These are phyloP conservation scores for Orthonyx spaldingii DNA, from an alignment of 2,113 vertebrate species.

Conservation along the genomic window DNA sequence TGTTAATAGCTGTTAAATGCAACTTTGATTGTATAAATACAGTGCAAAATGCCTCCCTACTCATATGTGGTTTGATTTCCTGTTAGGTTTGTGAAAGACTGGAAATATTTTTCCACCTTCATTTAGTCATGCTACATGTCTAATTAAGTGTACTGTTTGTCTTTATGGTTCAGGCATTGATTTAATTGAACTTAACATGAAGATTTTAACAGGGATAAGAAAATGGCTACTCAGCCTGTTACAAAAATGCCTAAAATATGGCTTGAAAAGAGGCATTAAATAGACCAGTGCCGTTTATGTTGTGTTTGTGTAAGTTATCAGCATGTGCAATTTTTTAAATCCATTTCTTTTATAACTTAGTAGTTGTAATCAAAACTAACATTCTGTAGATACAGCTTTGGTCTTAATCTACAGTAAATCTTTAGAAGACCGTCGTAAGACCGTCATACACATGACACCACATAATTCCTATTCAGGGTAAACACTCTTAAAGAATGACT, in stretches of 20 bases:
- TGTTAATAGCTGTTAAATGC: background rate
- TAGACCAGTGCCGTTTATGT: background rate
- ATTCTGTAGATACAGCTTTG: background rate
- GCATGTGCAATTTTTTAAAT: background rate
- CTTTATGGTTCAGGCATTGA: background rate
- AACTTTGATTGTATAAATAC: background rate
- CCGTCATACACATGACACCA: accelerated
- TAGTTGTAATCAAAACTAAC: background rate
- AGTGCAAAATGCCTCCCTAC: background rate
- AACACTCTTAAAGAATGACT: background rate
- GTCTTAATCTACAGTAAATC: background rate
- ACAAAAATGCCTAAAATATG: background rate
- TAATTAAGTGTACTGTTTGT: background rate
- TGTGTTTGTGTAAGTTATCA: background rate
- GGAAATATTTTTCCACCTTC: background rate
- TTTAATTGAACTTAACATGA: background rate
- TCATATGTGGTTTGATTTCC: background rate
- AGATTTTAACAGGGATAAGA: background rate
- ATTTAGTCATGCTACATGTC: background rate
- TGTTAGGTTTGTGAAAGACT: background rate
- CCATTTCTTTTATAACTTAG: background rate
- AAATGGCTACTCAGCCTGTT: background rate
- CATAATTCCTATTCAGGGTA: background rate
- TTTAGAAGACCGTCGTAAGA: background rate
- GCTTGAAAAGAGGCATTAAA: background rate